Evolutionary conservation across 2,113 vertebrate species (phyloP).

Genomic region (Peromyscus californicus): DNA sequence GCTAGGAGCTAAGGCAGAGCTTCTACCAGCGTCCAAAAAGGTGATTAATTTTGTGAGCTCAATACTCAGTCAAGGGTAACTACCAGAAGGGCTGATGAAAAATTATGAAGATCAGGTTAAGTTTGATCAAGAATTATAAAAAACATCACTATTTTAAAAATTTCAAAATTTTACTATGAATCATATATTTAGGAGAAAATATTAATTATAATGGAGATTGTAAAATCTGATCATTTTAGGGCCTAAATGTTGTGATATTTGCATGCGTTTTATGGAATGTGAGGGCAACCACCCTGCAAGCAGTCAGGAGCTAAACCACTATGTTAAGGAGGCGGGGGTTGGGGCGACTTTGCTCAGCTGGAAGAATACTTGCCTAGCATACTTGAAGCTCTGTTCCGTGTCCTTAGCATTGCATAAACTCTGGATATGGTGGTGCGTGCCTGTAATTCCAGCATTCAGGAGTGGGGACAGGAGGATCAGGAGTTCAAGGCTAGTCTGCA

Average conservation of each 20-base stretch:
- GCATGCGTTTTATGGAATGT: background rate
- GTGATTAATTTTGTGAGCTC: background rate
- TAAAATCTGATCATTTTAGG: background rate
- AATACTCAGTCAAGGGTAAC: background rate
- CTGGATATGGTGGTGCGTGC: background rate
- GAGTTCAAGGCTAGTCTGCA: background rate
- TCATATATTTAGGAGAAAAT: background rate
- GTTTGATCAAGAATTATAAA: background rate
- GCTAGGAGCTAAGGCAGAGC: too few relatives aligned
- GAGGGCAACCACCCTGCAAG: background rate
- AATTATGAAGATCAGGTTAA: background rate
- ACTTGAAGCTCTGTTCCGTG: background rate
- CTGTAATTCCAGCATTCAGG: background rate
- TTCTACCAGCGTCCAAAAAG: background rate
- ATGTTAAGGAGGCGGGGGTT: too few relatives aligned
- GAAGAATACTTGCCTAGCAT: background rate
- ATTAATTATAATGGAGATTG: background rate
- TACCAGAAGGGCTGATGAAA: slow-evolving; percentile 4
- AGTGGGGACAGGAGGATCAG: background rate
- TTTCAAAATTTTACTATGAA: slow-evolving; percentile 28
- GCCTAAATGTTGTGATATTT: background rate
- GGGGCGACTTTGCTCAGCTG: background rate
- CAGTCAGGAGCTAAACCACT: background rate
- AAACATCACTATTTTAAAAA: slow-evolving; percentile 47
- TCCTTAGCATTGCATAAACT: background rate